Base-by-base conservation (phyloP, 2,797 vertebrate genomes). In the Tragopan temminckii region DNA sequence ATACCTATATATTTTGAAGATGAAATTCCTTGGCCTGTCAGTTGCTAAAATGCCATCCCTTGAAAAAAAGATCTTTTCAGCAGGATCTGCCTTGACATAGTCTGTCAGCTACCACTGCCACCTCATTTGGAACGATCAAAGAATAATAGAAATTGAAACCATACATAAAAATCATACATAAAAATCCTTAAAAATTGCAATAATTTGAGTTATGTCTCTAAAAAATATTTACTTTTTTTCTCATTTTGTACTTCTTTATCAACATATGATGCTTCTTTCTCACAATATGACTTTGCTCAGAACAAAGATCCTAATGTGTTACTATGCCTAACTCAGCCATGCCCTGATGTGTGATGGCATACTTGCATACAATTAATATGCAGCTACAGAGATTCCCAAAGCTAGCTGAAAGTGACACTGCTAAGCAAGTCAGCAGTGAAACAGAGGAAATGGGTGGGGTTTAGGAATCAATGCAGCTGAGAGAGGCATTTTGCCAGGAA, bases 381-480 rank as follows among this genome's bases (percentile, higher is more conserved):
- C 85, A 88, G 80, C 82, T 88, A 86, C 69, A 94, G 89, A 94
- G 77, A 94, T 91, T 84, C 80, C 85, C 83, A 81, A 90, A 91
- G 85, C 88, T 79, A 68, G 43, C 85, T 94, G 80, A 86, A 88
- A 91, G 80, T 93, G 82, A 93, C 93, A 91, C 62, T 0, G 11
- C 89, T 83, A 92, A 91, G 82, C 89, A 84, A 93, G 79, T 84
- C 82, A 70, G 79, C 94, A 92, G 66, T 55, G 80, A 92, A 93
- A 94, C 42, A 85, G 94, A 95, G 94, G 89, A 96, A 94, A 94
- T 93, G 91, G 96, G 96, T 95, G 95, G 95, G 66, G 89, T 92
- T 94, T 92, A 85, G 91, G 91, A 89, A 94, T 80, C 91, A 83
- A 5, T 96, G 95, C 95, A 94, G 82, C 82, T 79, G 82, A 94